A percentile compares a stretch with the other conserved stretches of the same genome.
phyloP scores from a whole-genome alignment of 2,797 vertebrate species.

The Prunella strophiata region DNA sequence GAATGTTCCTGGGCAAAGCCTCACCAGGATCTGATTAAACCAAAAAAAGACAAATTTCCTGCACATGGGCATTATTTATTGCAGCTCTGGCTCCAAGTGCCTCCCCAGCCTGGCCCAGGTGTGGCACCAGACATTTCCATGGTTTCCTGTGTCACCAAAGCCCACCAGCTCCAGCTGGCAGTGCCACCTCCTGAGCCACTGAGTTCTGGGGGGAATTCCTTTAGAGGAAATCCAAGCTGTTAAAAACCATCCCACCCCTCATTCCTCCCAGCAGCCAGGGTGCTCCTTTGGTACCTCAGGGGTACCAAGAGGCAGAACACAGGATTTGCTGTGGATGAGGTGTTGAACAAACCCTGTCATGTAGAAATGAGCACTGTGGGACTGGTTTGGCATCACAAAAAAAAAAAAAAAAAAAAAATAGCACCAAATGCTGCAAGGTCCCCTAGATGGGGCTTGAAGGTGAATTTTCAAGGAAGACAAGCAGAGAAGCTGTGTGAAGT shows the following conservation, averaged over 20 bases:
- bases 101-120: neutral
- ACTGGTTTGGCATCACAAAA: neutral
- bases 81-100: neutral
- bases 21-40: neutral
- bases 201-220: rapidly evolving
- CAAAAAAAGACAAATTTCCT: neutral
- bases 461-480: neutral
- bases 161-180: neutral
- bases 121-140: neutral
- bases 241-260: neutral
- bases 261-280: neutral
- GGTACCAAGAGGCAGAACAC: rapidly evolving
- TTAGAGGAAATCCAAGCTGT: neutral
- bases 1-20: neutral
- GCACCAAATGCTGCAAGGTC: neutral
- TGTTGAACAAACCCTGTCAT: neutral
- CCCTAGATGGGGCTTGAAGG: rapidly evolving
- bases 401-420: neutral
- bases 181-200: neutral
- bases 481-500: neutral
- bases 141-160: neutral
- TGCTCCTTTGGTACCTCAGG: rapidly evolving
- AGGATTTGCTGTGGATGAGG: neutral
- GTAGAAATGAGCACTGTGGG: rapidly evolving
- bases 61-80: neutral